Base-by-base conservation (phyloP, 2,797 vertebrate species). In the Choloepus didactylus region DNA sequence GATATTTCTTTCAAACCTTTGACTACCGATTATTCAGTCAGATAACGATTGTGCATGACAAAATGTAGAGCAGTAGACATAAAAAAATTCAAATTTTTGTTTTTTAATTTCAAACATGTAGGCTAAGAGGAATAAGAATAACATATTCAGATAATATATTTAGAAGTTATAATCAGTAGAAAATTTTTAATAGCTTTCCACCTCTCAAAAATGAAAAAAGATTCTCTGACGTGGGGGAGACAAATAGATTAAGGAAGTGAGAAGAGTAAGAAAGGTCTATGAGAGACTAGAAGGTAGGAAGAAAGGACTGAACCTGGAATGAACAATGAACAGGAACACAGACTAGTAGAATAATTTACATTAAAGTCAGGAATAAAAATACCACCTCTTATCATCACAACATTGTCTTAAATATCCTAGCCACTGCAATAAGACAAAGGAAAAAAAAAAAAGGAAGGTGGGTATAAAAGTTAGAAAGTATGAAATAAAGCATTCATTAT, bases 311-410 rank as follows among this genome's bases (percentile, higher is more conserved):
- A 86, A 79, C 21, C 16, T 69, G 38, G n/a, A 93, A 87, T 79
- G 54, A 76, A 69, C 46, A 77, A 79, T 27, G 11, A 9, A 70
- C 25, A 51, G n/a, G 72, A 86, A 69, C 23, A 60, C n/a, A 77
- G 16, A 60, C 73, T 38, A 77, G 23, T 29, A 77, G 31, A 81
- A 85, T 59, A 86, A 81, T 73, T 85, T 91, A 56, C 49, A 60
- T 67, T 91, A 96, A 96, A 64, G 19, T 5, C 84, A 93, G 25
- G 1, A 29, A 86, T 44, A 82, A 75, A 92, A 87, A 38, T 54
- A n/a, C 25, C n/a, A 84, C 5, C 31, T 64, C 62, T 89, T 75
- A 60, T 35, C 44, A 51, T 87, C 19, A 69, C 49, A 69, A 51
- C 31, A 69, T 88, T 80, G 25, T 83, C 18, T 21, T 93, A 29